A percentile compares a stretch with the other conserved stretches of the same genome.
phyloP scores from a whole-genome alignment of 2,888 invertebrate genomes.

The Agrotis ipsilon region DNA sequence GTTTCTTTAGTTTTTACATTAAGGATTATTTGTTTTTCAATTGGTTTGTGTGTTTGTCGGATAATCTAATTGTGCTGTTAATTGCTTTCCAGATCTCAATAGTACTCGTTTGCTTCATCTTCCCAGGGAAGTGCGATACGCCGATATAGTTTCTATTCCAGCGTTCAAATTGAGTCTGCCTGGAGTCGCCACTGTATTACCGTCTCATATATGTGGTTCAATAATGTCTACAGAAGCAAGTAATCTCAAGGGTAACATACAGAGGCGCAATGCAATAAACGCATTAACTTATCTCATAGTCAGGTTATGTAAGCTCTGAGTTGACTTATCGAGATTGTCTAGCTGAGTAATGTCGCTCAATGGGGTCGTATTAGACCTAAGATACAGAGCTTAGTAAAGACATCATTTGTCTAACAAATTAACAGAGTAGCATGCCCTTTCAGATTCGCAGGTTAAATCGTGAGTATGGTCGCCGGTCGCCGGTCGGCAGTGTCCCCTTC shows the following conservation, averaged over 20 bases:
- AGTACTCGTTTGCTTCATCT: slow-evolving; percentile 40
- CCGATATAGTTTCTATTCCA: slow-evolving; percentile 2
- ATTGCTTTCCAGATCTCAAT: slow-evolving; percentile 66
- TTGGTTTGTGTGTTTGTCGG: slow-evolving; percentile 1
- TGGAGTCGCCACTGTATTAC: slow-evolving; percentile 1
- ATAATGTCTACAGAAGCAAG: slow-evolving; percentile 19
- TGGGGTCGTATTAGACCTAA: slow-evolving; percentile 19
- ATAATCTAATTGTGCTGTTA: slow-evolving; percentile 1
- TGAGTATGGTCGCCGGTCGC: slow-evolving; percentile 17
- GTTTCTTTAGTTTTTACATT: not conserved
- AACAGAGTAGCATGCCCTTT: slow-evolving; percentile 30
- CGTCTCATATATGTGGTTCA: slow-evolving; percentile 13
- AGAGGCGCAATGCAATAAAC: slow-evolving; percentile 32
- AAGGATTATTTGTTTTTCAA: slow-evolving; percentile 2
- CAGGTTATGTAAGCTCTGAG: slow-evolving; percentile 1
- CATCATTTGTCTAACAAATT: slow-evolving; percentile 39
- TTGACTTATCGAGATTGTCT: slow-evolving; percentile 21
- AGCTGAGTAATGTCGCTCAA: slow-evolving; percentile 27
- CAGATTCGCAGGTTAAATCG: slow-evolving; percentile 52
- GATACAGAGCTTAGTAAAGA: slow-evolving; percentile 28
- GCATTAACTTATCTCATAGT: slow-evolving; percentile 5
- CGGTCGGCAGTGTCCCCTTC: slow-evolving; percentile 52
- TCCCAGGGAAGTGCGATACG: not conserved
- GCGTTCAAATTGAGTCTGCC: slow-evolving; percentile 33
- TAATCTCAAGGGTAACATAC: slow-evolving; percentile 20